Conservation (phyloP, 2,888 invertebrate species). For the Apamea crenata region DNA sequence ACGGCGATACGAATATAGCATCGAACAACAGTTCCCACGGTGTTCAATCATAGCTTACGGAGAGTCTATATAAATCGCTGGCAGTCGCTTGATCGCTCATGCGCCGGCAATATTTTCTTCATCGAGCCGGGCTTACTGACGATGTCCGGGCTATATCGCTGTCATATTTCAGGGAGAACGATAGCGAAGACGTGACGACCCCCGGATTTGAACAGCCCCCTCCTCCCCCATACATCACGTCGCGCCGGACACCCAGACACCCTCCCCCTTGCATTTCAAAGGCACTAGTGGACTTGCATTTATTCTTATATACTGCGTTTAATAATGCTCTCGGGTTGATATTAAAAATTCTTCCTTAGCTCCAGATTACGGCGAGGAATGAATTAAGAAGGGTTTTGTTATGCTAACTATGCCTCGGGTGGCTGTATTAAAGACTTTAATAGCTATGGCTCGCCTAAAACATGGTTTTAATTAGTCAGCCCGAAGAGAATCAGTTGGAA, state of each 20-base stretch:
- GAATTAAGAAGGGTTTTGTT: slow-evolving; percentile 77
- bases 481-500: slow-evolving; percentile 62
- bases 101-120: slow-evolving; percentile 85
- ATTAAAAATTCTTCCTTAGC: slow-evolving; percentile 85
- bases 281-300: slow-evolving; percentile 80
- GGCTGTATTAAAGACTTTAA: slow-evolving; percentile 62
- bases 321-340: slow-evolving; percentile 84
- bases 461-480: slow-evolving; percentile 69
- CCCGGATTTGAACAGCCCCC: slow-evolving; percentile 64
- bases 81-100: slow-evolving; percentile 77
- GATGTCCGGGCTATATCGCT: slow-evolving; percentile 83
- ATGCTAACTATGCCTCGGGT: slow-evolving; percentile 73
- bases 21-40: slow-evolving; percentile 55
- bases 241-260: slow-evolving; percentile 64
- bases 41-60: slow-evolving; percentile 68
- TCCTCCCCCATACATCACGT: slow-evolving; percentile 70
- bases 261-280: slow-evolving; percentile 71
- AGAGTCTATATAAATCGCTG: slow-evolving; percentile 64
- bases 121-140: slow-evolving; percentile 84
- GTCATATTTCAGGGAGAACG: slow-evolving; percentile 86
- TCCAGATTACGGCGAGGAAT: slow-evolving; percentile 72
- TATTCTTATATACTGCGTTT: slow-evolving; percentile 79
- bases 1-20: slow-evolving; percentile 23
- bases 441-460: slow-evolving; percentile 62
- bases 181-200: slow-evolving; percentile 84